A percentile compares a stretch with the other conserved stretches of the same genome.
Evolutionary conservation across 2,797 vertebrate species (phyloP).

Genomic region (Amniataba percoides): DNA sequence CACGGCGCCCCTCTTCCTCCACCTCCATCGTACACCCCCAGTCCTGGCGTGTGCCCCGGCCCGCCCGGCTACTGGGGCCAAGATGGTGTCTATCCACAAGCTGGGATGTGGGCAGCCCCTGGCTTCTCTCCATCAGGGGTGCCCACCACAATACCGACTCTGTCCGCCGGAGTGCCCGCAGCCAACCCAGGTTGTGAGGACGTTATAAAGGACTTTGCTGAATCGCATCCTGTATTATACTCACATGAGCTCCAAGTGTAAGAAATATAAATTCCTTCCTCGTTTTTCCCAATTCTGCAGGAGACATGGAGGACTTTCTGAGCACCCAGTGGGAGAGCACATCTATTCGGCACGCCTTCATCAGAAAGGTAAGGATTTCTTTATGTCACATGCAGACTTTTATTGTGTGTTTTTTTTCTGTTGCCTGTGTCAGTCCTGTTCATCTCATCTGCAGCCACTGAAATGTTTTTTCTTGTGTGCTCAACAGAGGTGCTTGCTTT

Average conservation of each 20-base stretch:
- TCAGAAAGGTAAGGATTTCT: constrained; percentile 87
- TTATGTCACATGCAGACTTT: background rate
- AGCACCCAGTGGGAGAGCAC: constrained; percentile 87
- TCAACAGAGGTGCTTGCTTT: constrained; percentile 32
- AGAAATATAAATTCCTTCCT: constrained; percentile 10
- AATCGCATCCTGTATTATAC: constrained; percentile 15
- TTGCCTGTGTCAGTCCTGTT: background rate
- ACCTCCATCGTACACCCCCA: constrained; percentile 78
- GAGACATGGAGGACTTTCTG: constrained; percentile 75
- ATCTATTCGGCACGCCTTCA: constrained; percentile 91
- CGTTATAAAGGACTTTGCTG: constrained; percentile 15
- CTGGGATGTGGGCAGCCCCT: constrained; percentile 69
- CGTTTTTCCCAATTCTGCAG: constrained; percentile 66
- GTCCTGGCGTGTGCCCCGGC: constrained; percentile 56
- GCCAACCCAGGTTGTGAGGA: constrained; percentile 70
- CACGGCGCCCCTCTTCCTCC: constrained; percentile 62
- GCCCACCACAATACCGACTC: constrained; percentile 72
- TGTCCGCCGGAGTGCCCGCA: constrained; percentile 69
- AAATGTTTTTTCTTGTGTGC: constrained; percentile 6
- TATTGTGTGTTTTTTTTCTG: background rate
- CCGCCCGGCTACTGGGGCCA: constrained; percentile 74
- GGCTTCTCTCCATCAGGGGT: constrained; percentile 66
- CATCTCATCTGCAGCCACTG: background rate
- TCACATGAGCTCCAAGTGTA: background rate
- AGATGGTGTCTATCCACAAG: constrained; percentile 73